Evolutionary conservation across 2,797 vertebrate species (phyloP).

Genomic region (Hyperoplus immaculatus): DNA sequence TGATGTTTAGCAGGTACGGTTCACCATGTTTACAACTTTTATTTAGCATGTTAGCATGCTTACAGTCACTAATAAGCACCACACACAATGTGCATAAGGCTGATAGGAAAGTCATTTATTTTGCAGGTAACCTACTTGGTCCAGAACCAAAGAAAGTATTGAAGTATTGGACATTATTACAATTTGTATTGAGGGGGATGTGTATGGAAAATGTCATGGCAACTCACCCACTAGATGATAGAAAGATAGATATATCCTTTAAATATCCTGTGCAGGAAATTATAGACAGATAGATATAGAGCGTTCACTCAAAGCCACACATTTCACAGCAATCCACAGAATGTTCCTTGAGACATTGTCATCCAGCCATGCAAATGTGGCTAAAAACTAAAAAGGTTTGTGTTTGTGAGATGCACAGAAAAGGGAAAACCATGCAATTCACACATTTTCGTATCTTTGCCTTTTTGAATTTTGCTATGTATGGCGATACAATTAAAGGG

Average conservation of each 20-base stretch:
- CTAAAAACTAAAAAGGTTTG: constrained; percentile 1
- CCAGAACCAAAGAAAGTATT: too few relatives aligned
- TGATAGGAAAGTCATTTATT: not conserved
- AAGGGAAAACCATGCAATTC: not conserved
- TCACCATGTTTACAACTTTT: not conserved
- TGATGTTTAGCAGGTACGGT: not conserved
- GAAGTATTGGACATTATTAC: not conserved
- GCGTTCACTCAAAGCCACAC: too few relatives aligned
- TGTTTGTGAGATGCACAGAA: not conserved
- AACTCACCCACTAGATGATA: not conserved
- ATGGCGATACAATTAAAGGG: not conserved
- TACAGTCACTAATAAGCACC: not conserved
- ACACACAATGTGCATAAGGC: not conserved
- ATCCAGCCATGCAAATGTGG: not conserved
- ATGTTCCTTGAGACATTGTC: constrained; percentile 3
- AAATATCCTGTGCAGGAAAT: too few relatives aligned
- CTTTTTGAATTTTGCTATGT: not conserved
- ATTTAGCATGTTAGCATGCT: not conserved
- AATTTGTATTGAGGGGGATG: not conserved
- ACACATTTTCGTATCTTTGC: not conserved
- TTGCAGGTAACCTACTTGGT: not conserved
- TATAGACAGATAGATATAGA: too few relatives aligned
- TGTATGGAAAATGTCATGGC: not conserved
- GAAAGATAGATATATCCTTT: too few relatives aligned
- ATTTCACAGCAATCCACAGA: constrained; percentile 9